These are phyloP conservation scores for Mastomys coucha DNA, from an alignment of 2,113 vertebrate genomes.

Conservation along the genomic window DNA sequence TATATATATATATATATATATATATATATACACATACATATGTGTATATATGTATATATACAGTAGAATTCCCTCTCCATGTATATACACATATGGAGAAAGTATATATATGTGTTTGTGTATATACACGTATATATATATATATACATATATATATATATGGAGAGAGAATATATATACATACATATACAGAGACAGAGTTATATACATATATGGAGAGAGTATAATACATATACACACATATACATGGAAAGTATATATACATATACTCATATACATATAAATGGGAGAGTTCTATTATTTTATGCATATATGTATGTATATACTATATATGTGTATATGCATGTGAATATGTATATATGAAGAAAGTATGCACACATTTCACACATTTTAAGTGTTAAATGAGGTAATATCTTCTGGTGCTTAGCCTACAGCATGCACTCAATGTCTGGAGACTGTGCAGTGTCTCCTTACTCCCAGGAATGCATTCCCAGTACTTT, in stretches of 20 bases:
- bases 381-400: neutral
- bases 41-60: too few species aligned
- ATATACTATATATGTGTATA: too few species aligned
- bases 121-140: neutral
- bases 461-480: too few species aligned
- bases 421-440: rapidly evolving
- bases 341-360: too few species aligned
- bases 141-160: neutral
- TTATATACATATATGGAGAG: neutral
- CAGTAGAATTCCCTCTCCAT: too few species aligned
- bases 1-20: too few species aligned
- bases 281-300: neutral
- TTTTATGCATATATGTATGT: neutral
- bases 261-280: neutral
- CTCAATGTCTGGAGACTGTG: rapidly evolving
- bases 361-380: neutral
- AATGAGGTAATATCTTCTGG: neutral
- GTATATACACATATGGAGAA: too few species aligned
- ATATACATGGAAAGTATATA: neutral
- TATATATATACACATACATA: too few species aligned
- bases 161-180: neutral
- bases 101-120: neutral
- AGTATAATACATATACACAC: neutral
- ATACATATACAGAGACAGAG: neutral
- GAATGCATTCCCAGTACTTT: neutral